Conservation (phyloP, 1,140 invertebrate species). For the Scaptomyza pallida region DNA sequence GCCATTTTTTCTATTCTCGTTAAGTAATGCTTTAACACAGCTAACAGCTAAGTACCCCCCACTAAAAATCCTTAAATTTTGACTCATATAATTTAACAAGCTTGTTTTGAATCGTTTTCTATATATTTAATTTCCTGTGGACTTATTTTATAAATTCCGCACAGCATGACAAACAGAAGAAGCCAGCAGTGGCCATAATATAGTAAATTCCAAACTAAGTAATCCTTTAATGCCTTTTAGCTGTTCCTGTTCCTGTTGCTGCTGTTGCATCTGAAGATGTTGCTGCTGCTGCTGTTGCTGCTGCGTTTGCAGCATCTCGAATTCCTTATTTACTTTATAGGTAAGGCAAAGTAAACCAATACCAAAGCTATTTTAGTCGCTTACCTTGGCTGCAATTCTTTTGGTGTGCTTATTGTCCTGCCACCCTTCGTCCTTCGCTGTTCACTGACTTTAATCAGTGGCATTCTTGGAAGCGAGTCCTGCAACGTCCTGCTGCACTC, state of each 20-base stretch:
- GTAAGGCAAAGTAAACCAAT: constrained; percentile 64
- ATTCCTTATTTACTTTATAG: constrained; percentile 81
- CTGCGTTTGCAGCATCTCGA: constrained; percentile 55
- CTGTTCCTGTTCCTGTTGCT: constrained; percentile 16
- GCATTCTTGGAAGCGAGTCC: constrained; percentile 63
- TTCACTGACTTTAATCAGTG: constrained; percentile 71
- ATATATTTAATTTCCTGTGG: constrained; percentile 50
- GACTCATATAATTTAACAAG: not conserved
- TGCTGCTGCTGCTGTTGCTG: constrained; percentile 12
- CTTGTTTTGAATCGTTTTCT: not conserved
- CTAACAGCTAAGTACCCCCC: too few species aligned
- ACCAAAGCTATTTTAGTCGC: constrained; percentile 73
- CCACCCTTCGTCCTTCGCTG: constrained; percentile 5
- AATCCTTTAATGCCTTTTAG: constrained; percentile 80
- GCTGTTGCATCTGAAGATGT: not conserved
- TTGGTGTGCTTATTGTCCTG: constrained; percentile 14
- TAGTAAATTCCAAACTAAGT: constrained; percentile 74
- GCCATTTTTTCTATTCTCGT: too few species aligned
- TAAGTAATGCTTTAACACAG: too few species aligned
- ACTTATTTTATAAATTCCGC: constrained; percentile 46
- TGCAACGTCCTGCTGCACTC: constrained; percentile 67
- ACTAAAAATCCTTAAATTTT: too few species aligned
- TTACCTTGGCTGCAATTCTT: constrained; percentile 62
- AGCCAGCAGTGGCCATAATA: constrained; percentile 58
- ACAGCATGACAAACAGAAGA: constrained; percentile 23